Evolutionary conservation across 2,888 invertebrate genomes (phyloP).

Genomic region (Coenonympha arcania): DNA sequence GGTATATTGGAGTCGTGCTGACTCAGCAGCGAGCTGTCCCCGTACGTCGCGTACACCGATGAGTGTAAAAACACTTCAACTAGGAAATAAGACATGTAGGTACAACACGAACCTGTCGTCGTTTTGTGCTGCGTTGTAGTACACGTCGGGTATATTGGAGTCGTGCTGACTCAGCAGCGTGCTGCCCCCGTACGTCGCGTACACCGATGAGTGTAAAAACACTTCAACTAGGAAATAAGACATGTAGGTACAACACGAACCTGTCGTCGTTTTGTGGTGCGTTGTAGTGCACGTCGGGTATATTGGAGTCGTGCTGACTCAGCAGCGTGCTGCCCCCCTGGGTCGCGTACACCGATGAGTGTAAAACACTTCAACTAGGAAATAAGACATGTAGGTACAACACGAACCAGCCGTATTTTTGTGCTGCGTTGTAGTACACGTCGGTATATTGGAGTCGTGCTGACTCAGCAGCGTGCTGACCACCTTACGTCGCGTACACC

Average conservation of each 20-base stretch:
- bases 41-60: slow-evolving; percentile 60
- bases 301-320: slow-evolving; percentile 62
- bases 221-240: too few species aligned
- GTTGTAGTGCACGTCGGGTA: slow-evolving; percentile 66
- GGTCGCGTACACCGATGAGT: slow-evolving; percentile 61
- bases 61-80: too few species aligned
- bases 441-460: too few species aligned
- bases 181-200: too few species aligned
- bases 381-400: background rate
- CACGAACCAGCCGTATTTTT: background rate
- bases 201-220: too few species aligned
- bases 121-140: background rate
- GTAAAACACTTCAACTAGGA: too few species aligned
- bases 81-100: background rate
- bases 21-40: slow-evolving; percentile 64
- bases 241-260: too few species aligned
- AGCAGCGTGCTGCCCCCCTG: slow-evolving; percentile 64
- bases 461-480: too few species aligned
- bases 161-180: too few species aligned
- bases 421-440: background rate
- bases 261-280: slow-evolving; percentile 57
- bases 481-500: slow-evolving; percentile 64
- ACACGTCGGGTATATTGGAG: too few species aligned
- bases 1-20: slow-evolving; percentile 65
- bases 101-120: background rate